Percentiles rank a stretch among this genome's conserved stretches.
Conservation (phyloP, 2,797 vertebrate species). For the Galagoides demidoff region DNA sequence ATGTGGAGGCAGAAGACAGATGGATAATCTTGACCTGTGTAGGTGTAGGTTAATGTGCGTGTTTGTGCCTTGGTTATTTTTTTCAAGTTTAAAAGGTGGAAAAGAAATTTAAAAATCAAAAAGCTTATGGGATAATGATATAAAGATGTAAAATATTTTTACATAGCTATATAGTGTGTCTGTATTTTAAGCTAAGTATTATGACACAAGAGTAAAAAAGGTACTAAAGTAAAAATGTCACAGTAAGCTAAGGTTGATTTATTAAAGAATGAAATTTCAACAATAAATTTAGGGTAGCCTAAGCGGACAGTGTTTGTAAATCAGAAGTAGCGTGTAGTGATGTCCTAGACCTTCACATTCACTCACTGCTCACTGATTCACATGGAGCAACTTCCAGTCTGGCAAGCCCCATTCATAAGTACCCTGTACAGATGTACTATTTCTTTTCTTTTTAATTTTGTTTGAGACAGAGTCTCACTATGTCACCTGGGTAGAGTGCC, state of each 20-base stretch:
- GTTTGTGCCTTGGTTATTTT: neutral
- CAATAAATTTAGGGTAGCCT: neutral
- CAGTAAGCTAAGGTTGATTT: neutral
- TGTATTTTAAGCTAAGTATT: neutral
- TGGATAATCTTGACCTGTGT: neutral
- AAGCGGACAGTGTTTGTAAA: neutral
- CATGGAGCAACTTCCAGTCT: neutral
- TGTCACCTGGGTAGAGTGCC: no score
- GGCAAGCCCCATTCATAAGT: neutral
- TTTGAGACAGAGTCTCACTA: no score
- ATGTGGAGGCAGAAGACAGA: neutral
- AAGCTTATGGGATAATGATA: neutral
- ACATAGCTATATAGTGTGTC: neutral
- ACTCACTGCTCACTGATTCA: neutral
- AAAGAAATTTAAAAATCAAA: neutral
- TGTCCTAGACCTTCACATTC: neutral
- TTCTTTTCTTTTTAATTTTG: neutral
- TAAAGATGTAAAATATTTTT: neutral
- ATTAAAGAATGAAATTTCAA: neutral
- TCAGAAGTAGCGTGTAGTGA: neutral
- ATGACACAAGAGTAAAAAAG: neutral
- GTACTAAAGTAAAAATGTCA: neutral
- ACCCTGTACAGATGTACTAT: neutral
- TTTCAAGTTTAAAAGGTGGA: neutral
- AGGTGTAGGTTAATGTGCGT: neutral